These are phyloP conservation scores for Tortrix viridana DNA, from an alignment of 2,888 invertebrate genomes.

Conservation along the genomic window DNA sequence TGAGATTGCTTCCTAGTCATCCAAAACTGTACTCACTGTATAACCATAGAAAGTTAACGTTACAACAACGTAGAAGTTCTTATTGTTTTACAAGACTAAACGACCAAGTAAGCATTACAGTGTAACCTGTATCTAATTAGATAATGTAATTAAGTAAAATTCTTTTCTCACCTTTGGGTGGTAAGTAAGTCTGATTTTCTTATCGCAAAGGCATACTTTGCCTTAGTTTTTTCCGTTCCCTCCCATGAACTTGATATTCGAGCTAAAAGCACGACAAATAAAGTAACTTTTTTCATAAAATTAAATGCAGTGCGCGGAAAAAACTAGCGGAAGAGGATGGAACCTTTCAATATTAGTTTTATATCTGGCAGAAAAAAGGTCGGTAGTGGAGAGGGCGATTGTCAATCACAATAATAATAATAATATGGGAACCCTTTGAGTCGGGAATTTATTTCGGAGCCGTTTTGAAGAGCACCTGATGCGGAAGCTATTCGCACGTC, in stretches of 20 bases:
- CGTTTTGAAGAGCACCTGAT: conserved; percentile 77
- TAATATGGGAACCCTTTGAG: conserved; percentile 76
- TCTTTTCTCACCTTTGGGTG: conserved; percentile 75
- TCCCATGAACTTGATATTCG: conserved; percentile 40
- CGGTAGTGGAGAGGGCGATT: conserved; percentile 76
- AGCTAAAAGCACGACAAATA: conserved; percentile 72
- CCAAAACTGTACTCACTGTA: conserved; percentile 52
- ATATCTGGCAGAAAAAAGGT: conserved; percentile 77
- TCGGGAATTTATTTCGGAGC: conserved; percentile 67
- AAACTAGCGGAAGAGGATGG: conserved; percentile 83
- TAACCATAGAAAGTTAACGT: conserved; percentile 40
- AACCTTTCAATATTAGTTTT: conserved; percentile 84
- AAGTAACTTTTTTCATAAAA: conserved; percentile 67
- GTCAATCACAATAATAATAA: conserved; percentile 78
- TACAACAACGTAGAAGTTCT: conserved; percentile 39
- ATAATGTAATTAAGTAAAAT: conserved; percentile 72
- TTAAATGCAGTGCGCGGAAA: conserved; percentile 69
- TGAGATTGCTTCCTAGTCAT: conserved; percentile 47
- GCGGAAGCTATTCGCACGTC: conserved; percentile 78
- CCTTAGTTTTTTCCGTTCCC: conserved; percentile 41
- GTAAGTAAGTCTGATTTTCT: conserved; percentile 59
- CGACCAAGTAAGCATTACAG: conserved; percentile 71
- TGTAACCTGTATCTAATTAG: conserved; percentile 75
- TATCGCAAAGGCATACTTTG: conserved; percentile 57
- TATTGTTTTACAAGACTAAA: conserved; percentile 61